Percentiles rank a stretch among this genome's conserved stretches.
Conservation (phyloP, 2,888 invertebrate genomes). For the Pomacea canaliculata region DNA sequence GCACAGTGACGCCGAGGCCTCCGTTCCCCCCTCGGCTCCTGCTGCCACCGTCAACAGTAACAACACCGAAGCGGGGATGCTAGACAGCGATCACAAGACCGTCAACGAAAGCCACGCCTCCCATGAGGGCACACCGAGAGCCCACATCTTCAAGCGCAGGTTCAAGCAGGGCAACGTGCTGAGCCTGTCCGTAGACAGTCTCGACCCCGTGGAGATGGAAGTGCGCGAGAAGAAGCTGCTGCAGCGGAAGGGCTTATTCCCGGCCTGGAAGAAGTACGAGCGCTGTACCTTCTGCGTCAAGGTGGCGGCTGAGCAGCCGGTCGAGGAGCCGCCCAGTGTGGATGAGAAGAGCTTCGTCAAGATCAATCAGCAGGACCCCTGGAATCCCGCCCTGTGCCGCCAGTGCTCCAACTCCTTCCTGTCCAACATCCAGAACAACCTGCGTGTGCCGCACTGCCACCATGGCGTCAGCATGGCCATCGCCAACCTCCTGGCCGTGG, state of each 20-base stretch:
- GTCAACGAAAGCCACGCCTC: not conserved
- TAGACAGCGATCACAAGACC: not conserved
- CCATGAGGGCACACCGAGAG: too few species aligned
- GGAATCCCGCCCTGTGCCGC: slow-evolving; percentile 14
- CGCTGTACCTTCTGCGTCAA: slow-evolving; percentile 26
- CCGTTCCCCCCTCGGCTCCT: not conserved
- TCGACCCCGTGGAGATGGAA: slow-evolving; percentile 30
- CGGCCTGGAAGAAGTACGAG: slow-evolving; percentile 33
- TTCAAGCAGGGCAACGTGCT: slow-evolving; percentile 18
- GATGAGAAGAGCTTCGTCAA: slow-evolving; percentile 3
- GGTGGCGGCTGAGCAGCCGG: not conserved
- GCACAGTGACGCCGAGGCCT: not conserved
- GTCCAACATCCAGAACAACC: slow-evolving; percentile 21
- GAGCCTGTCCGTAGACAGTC: slow-evolving; percentile 26
- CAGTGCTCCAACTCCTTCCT: slow-evolving; percentile 19
- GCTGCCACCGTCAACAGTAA: not conserved
- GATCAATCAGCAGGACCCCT: slow-evolving; percentile 4
- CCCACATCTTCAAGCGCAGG: slow-evolving; percentile 13
- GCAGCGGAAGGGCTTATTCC: slow-evolving; percentile 25
- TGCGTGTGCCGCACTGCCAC: slow-evolving; percentile 10
- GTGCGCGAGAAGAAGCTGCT: slow-evolving; percentile 18
- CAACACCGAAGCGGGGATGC: not conserved
- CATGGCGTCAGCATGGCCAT: slow-evolving; percentile 31
- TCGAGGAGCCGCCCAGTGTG: not conserved
- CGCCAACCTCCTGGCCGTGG: slow-evolving; percentile 28